Conservation (phyloP, 1,140 invertebrate genomes). For the Coelopa frigida region DNA sequence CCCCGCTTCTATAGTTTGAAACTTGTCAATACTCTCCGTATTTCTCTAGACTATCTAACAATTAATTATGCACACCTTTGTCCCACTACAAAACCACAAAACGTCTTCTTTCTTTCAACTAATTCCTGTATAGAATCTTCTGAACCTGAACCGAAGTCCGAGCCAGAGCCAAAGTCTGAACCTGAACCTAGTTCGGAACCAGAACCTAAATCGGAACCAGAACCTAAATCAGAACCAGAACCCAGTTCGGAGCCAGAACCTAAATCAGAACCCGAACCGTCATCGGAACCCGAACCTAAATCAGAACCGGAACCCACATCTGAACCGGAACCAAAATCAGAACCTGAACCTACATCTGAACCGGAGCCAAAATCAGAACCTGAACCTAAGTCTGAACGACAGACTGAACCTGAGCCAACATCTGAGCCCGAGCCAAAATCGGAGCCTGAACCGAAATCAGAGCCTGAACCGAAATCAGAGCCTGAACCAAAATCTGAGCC, state of each 20-base stretch:
- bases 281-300: constrained; percentile 45
- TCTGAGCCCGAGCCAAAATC: constrained; percentile 43
- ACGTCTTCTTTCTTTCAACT: constrained; percentile 4
- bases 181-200: constrained; percentile 40
- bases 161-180: constrained; percentile 40
- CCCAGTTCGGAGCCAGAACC: constrained; percentile 46
- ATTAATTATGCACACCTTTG: constrained; percentile 6
- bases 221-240: constrained; percentile 44
- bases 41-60: not conserved
- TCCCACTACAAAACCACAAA: constrained; percentile 4
- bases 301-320: constrained; percentile 43
- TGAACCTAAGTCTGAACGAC: constrained; percentile 45
- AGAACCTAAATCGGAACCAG: constrained; percentile 35
- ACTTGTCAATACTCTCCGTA: not conserved
- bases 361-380: constrained; percentile 49
- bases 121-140: not conserved
- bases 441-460: constrained; percentile 41
- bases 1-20: too few relatives aligned
- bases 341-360: constrained; percentile 48
- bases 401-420: constrained; percentile 44
- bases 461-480: constrained; percentile 22
- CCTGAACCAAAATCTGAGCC: constrained; percentile 30
- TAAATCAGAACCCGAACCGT: constrained; percentile 47
- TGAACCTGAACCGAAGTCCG: constrained; percentile 30
- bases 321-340: constrained; percentile 45